Percentiles rank a stretch among this genome's conserved stretches.
phyloP scores from a whole-genome alignment of 2,113 vertebrate genomes.

The Zosterops lateralis region DNA sequence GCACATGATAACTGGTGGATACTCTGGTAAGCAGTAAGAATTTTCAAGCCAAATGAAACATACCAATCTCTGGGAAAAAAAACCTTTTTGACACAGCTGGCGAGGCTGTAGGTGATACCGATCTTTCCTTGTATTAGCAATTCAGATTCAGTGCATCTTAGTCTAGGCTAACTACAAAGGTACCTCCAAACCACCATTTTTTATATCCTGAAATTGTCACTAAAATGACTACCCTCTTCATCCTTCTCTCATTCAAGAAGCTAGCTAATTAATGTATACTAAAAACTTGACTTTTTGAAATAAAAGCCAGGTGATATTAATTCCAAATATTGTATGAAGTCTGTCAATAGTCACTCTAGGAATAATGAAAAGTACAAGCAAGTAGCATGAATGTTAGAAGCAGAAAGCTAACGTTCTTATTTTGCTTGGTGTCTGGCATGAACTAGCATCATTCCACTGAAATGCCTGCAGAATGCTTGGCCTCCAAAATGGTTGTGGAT shows the following conservation, averaged over 20 bases:
- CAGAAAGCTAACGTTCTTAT: neutral
- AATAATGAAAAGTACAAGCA: neutral
- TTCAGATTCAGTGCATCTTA: neutral
- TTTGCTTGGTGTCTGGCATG: neutral
- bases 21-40: neutral
- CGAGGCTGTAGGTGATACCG: neutral
- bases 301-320: neutral
- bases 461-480: neutral
- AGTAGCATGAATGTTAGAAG: neutral
- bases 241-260: neutral
- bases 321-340: neutral
- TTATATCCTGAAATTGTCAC: neutral
- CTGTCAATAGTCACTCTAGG: neutral
- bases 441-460: neutral
- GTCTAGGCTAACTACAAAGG: neutral
- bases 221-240: neutral
- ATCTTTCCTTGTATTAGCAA: neutral
- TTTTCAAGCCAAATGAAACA: neutral
- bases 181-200: neutral
- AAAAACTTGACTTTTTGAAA: neutral
- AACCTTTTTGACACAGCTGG: neutral
- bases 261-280: neutral
- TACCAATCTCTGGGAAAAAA: neutral
- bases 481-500: neutral
- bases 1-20: neutral